Base-by-base conservation (phyloP, 2,888 invertebrate species). In the Drosophila putrida region DNA sequence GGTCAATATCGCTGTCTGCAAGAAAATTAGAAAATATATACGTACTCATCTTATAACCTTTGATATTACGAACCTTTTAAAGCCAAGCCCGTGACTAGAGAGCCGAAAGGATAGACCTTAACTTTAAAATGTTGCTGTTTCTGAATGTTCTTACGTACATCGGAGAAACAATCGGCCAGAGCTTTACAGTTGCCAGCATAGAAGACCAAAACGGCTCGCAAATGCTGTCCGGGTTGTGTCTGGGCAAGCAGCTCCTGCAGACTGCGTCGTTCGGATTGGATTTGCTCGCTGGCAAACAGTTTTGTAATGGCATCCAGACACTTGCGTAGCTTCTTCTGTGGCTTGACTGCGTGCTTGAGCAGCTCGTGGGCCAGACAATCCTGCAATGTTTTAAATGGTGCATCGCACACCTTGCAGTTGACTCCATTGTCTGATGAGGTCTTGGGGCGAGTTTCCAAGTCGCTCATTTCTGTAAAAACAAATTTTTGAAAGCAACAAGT, bases 51-150 rank as follows among this genome's bases (percentile, higher is more conserved):
- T 41, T 11, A 11, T 33, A 36, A 10, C 4, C 4, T 11, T 1
- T 0, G 4, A 6, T 1, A n/a, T 6, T 6, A 71, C 84, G 76
- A 71, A 79, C 93, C 92, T 88, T 94, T 94, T 64, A 96, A 94
- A 49, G 95, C 95, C 53, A 97, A 92, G 4, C 95, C 96, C 1
- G 95, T 96, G 1, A 95, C 94, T 36, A 95, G 94, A 0, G 97
- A 97, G 4, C 97, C 97, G 92, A 96, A 97, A 4, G 95, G 94
- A 67, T 93, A 90, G 4, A 94, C 93, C 41, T 80, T 70, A 2
- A 89, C 77, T 6, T 44, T 31, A 0, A 83, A 83, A 61, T 78
- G 50, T 78, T 93, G 76, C 82, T 88, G 87, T 8, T 51, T 79
- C n/a, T 84, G 62, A 4, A 92, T 55, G 47, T 78, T 84, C 0